Conservation (phyloP, 1,140 invertebrate species). For the Diplogasteroides magnus region DNA sequence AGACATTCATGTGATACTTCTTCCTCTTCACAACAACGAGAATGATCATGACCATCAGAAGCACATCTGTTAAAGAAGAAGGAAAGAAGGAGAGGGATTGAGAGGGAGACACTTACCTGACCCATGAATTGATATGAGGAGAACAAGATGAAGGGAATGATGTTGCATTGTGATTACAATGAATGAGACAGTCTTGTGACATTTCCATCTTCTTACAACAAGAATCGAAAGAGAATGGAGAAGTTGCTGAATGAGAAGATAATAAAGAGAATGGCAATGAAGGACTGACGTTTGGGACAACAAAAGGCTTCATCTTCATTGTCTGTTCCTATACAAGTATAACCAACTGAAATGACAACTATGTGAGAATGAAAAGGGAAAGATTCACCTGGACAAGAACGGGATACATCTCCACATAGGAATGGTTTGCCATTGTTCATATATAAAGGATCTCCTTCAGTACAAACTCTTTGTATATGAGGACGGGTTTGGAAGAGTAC, state of each 20-base stretch:
- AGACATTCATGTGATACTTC: slow-evolving; percentile 19
- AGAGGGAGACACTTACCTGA: slow-evolving; percentile 9
- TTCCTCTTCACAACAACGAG: slow-evolving; percentile 22
- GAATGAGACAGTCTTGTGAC: slow-evolving; percentile 3
- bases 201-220: slow-evolving; percentile 24
- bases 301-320: slow-evolving; percentile 5
- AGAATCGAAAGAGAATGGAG: slow-evolving; percentile 3
- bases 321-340: slow-evolving; percentile 14
- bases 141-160: slow-evolving; percentile 14
- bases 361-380: slow-evolving; percentile 7
- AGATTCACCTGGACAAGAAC: slow-evolving; percentile 17
- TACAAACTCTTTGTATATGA: slow-evolving; percentile 5
- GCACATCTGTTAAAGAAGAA: slow-evolving; percentile 3
- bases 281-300: background rate
- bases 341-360: slow-evolving; percentile 10
- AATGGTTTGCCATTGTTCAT: slow-evolving; percentile 17
- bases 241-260: background rate
- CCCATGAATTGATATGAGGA: slow-evolving; percentile 22
- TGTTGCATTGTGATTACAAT: slow-evolving; percentile 20
- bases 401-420: slow-evolving; percentile 12
- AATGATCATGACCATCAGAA: slow-evolving; percentile 28
- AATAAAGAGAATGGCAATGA: background rate
- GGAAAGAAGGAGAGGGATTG: background rate
- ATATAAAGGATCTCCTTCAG: slow-evolving; percentile 21
- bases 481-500: slow-evolving; percentile 22